Evolutionary conservation across 2,888 invertebrate genomes (phyloP).

Genomic region (Calameuta pallipes): DNA sequence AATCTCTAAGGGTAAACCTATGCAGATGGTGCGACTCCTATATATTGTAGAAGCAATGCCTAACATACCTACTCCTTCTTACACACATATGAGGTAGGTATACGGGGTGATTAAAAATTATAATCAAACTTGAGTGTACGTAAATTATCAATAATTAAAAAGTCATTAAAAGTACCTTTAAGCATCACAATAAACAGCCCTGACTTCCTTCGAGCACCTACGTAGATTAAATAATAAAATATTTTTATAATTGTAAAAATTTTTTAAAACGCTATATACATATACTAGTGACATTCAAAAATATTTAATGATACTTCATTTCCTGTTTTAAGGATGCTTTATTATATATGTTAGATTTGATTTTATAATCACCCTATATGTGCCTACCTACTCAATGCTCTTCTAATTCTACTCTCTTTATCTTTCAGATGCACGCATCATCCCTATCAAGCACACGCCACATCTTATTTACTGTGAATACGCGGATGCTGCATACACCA

Average conservation of each 20-base stretch:
- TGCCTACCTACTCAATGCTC: not conserved
- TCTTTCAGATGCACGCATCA: not conserved
- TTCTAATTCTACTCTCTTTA: not conserved
- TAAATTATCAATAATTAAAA: not conserved
- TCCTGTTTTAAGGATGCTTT: not conserved
- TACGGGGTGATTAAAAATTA: not conserved
- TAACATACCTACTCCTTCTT: conserved; percentile 16
- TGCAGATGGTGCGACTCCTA: not conserved
- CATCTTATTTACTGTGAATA: not conserved
- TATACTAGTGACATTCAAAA: not conserved
- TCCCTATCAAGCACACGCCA: not conserved
- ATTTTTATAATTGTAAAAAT: not conserved
- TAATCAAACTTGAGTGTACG: not conserved
- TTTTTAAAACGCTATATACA: not conserved
- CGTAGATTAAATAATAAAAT: not conserved
- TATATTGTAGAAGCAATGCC: not conserved
- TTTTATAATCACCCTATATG: not conserved
- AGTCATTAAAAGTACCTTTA: not conserved
- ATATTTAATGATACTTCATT: not conserved
- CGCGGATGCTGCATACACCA: conserved; percentile 8
- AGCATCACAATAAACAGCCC: not conserved
- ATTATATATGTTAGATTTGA: not conserved
- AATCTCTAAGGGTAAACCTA: conserved; percentile 38
- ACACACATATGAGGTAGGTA: not conserved
- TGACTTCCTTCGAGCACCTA: not conserved